Conservation (phyloP, 2,113 vertebrate species). For the Pycnonotus jocosus region DNA sequence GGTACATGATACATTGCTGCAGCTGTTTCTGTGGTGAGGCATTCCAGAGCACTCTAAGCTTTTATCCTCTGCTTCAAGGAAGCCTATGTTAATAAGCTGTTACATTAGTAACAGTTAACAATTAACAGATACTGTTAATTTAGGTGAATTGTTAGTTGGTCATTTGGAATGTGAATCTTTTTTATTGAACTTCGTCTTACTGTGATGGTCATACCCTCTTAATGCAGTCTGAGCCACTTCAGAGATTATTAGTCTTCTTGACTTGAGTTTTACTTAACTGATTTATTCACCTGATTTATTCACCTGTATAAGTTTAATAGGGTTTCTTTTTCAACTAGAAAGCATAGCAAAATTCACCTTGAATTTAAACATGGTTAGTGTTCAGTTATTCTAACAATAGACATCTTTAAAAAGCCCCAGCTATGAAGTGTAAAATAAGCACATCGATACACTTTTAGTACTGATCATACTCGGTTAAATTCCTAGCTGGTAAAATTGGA, state of each 20-base stretch:
- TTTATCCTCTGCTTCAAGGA: not conserved
- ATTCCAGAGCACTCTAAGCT: not conserved
- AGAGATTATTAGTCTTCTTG: not conserved
- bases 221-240: not conserved
- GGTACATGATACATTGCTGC: not conserved
- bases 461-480: fast-evolving
- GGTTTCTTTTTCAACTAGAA: not conserved
- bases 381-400: not conserved
- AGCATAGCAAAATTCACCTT: not conserved
- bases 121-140: not conserved
- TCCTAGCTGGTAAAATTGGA: not conserved
- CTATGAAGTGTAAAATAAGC: not conserved
- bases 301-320: not conserved
- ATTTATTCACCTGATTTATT: not conserved
- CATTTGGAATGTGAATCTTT: not conserved
- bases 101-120: not conserved
- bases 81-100: not conserved
- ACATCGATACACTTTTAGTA: not conserved
- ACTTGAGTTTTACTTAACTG: not conserved
- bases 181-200: not conserved
- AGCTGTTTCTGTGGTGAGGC: not conserved
- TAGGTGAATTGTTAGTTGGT: not conserved
- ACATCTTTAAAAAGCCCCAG: not conserved
- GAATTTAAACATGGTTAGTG: not conserved
- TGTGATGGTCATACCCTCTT: not conserved